Percentiles rank a stretch among this genome's conserved stretches.
phyloP scores from a whole-genome alignment of 2,797 vertebrate genomes.

The Melanotaenia pygmaea region DNA sequence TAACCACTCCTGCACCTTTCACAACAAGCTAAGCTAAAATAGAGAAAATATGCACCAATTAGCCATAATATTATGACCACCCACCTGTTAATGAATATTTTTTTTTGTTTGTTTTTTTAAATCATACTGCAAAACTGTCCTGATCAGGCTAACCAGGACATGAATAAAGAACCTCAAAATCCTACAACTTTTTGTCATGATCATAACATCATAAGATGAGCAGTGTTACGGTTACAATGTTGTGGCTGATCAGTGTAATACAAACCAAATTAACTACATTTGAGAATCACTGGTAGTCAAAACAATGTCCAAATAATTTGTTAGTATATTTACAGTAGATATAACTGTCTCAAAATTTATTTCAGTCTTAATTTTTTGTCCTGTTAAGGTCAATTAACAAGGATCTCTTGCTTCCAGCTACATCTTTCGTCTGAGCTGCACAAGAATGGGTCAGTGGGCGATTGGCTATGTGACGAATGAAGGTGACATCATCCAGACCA shows the following conservation, averaged over 20 bases:
- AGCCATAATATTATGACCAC: not conserved
- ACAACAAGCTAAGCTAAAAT: not conserved
- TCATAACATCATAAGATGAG: not conserved
- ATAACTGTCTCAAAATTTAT: not conserved
- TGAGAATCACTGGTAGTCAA: not conserved
- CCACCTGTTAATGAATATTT: not conserved
- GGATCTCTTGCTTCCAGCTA: slow-evolving; percentile 75
- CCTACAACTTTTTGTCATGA: not conserved
- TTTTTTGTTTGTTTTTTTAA: too few relatives aligned
- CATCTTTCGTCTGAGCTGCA: slow-evolving; percentile 91
- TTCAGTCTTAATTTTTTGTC: not conserved
- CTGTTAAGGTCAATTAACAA: slow-evolving; percentile 1
- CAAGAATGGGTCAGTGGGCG: slow-evolving; percentile 90
- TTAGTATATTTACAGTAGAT: not conserved
- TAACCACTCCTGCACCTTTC: not conserved
- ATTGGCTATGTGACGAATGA: slow-evolving; percentile 87
- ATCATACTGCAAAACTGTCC: not conserved
- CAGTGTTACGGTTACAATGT: not conserved
- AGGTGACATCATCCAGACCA: slow-evolving; percentile 87
- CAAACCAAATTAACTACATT: not conserved
- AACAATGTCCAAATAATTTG: not conserved
- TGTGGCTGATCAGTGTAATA: not conserved
- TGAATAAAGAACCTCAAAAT: not conserved
- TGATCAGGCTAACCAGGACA: not conserved
- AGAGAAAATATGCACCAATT: not conserved